Conservation (phyloP, 2,113 vertebrate species). For the Psilopogon haemacephalus region DNA sequence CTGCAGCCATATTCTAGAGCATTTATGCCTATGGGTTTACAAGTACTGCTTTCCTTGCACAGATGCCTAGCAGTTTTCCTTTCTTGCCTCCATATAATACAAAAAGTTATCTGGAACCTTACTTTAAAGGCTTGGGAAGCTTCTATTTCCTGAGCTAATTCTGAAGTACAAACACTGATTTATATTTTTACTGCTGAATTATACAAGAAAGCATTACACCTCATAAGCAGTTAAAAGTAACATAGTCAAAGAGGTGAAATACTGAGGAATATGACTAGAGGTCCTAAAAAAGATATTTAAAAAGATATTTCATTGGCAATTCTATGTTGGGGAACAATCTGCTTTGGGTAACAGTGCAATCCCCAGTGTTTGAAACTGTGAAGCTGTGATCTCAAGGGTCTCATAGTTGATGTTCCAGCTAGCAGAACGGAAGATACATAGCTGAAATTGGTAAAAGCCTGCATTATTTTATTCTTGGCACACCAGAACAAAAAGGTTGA, state of each 20-base stretch:
- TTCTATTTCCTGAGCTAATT: background rate
- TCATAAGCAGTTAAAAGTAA: background rate
- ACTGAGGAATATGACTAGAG: background rate
- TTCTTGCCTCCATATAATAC: background rate
- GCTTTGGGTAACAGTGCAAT: background rate
- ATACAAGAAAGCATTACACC: background rate
- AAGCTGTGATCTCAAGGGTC: background rate
- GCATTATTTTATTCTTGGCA: background rate
- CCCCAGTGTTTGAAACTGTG: background rate
- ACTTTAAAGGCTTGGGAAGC: background rate
- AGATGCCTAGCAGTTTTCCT: background rate
- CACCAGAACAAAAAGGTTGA: background rate
- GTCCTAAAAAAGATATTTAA: background rate
- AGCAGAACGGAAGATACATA: background rate
- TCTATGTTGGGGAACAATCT: background rate
- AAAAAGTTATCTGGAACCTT: background rate
- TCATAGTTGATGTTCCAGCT: fast-evolving
- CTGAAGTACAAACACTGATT: background rate
- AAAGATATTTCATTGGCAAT: background rate
- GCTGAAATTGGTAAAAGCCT: background rate
- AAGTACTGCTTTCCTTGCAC: background rate
- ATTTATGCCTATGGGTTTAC: background rate
- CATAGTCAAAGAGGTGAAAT: background rate
- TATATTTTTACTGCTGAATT: background rate
- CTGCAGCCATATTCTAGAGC: background rate